phyloP scores from a whole-genome alignment of 2,113 vertebrate genomes.

The Microcebus jonahi region DNA sequence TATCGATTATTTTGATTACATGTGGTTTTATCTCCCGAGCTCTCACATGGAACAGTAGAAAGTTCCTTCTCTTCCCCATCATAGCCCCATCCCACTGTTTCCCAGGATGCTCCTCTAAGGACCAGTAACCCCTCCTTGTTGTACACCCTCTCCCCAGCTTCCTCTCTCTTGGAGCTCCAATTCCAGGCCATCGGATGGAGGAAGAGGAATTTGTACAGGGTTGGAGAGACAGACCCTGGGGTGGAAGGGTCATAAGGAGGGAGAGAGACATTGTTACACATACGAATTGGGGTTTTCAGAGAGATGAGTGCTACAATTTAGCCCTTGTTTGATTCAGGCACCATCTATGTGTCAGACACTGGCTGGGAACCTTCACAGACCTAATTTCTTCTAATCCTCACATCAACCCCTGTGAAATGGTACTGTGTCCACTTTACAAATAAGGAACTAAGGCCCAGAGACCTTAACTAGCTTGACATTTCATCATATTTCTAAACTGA shows the following conservation, averaged over 20 bases:
- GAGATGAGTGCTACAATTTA: not conserved
- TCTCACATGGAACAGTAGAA: not conserved
- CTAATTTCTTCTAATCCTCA: not conserved
- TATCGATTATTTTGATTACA: not conserved
- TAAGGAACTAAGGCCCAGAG: not conserved
- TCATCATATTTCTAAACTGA: not conserved
- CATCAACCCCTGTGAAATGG: not conserved
- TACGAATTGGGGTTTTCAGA: not conserved
- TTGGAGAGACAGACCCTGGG: not conserved
- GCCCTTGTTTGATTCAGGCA: not conserved
- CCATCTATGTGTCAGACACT: not conserved
- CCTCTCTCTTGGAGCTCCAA: not conserved
- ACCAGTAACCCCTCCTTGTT: not conserved
- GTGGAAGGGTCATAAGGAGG: too few species aligned
- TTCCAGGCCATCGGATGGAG: not conserved
- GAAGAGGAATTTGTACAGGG: not conserved
- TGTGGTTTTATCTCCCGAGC: not conserved
- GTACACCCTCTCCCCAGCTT: accelerated
- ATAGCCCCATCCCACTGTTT: not conserved
- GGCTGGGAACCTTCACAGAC: not conserved
- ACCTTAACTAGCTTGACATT: not conserved
- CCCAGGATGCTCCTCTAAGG: not conserved
- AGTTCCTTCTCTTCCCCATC: not conserved
- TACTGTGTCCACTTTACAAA: not conserved
- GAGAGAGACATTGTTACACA: not conserved